Percentiles rank a stretch among this genome's conserved stretches.
phyloP scores from a whole-genome alignment of 2,888 invertebrate species.

The Diarsia dahlii region DNA sequence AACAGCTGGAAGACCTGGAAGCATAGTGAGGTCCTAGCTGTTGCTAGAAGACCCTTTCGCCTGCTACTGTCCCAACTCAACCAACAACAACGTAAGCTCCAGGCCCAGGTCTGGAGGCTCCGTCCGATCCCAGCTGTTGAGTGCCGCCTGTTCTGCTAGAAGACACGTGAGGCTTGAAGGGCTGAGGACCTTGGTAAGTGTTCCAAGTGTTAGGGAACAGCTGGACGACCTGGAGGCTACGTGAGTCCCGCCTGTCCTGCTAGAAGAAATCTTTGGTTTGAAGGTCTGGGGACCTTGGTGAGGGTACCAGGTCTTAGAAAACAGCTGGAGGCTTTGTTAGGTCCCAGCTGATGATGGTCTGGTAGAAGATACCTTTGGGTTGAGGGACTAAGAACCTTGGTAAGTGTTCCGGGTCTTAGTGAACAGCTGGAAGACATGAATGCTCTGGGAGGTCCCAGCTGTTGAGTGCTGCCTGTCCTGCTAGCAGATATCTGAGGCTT shows the following conservation, averaged over 20 bases:
- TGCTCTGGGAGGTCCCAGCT: constrained; percentile 82
- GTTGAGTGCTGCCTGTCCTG: constrained; percentile 95
- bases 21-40: no score
- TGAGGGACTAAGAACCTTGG: constrained; percentile 95
- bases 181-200: no score
- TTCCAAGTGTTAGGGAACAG: no score
- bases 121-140: no score
- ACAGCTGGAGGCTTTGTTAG: constrained; percentile 90
- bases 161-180: no score
- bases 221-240: constrained; percentile 91
- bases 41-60: no score
- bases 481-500: constrained; percentile 95
- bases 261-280: constrained; percentile 95
- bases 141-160: no score
- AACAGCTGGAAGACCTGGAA: constrained; percentile 79
- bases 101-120: no score
- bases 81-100: no score
- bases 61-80: no score
- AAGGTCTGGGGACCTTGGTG: constrained; percentile 94
- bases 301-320: constrained; percentile 45
- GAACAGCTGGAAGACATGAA: constrained; percentile 76
- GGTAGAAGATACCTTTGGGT: constrained; percentile 96
- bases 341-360: constrained; percentile 92
- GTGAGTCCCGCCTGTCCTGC: constrained; percentile 96
- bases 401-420: constrained; percentile 61